Percentiles rank a stretch among this genome's conserved stretches.
These are phyloP conservation scores for Criorhina ranunculi DNA, from an alignment of 2,888 invertebrate species.

Conservation along the genomic window DNA sequence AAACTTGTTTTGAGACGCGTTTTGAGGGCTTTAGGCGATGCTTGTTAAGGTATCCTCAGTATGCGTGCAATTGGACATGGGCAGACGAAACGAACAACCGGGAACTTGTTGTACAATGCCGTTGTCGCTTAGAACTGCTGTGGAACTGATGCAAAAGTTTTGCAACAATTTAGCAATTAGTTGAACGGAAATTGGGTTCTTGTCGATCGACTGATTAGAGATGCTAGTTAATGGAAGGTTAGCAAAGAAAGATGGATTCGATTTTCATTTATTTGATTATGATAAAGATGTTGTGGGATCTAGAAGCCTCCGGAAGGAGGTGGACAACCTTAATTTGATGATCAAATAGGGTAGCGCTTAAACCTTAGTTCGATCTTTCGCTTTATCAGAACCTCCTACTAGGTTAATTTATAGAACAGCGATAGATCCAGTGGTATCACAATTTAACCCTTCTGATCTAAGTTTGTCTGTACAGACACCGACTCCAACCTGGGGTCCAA, in stretches of 20 bases:
- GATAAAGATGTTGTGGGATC: background rate
- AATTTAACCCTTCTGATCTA: no score
- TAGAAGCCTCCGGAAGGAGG: conserved; percentile 11
- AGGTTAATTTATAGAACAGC: no score
- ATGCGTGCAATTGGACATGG: conserved; percentile 66
- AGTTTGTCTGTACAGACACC: no score
- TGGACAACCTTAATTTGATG: background rate
- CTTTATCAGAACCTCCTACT: no score
- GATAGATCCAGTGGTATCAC: no score
- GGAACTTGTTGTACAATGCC: conserved; percentile 44
- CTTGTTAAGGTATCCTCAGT: conserved; percentile 66
- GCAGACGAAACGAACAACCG: conserved; percentile 20
- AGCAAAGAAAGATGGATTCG: background rate
- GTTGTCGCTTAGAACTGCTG: conserved; percentile 38
- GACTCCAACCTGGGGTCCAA: no score
- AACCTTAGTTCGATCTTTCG: no score
- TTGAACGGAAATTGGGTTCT: conserved; percentile 61
- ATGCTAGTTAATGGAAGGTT: conserved; percentile 19
- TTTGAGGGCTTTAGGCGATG: conserved; percentile 75
- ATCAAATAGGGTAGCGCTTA: no score
- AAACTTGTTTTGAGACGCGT: conserved; percentile 74
- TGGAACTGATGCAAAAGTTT: conserved; percentile 42
- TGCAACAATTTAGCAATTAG: conserved; percentile 64
- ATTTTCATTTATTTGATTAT: conserved; percentile 32
- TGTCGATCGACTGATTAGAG: conserved; percentile 47